These are phyloP conservation scores for Eupelmus urozonus DNA, from an alignment of 2,888 invertebrate species.

Conservation along the genomic window DNA sequence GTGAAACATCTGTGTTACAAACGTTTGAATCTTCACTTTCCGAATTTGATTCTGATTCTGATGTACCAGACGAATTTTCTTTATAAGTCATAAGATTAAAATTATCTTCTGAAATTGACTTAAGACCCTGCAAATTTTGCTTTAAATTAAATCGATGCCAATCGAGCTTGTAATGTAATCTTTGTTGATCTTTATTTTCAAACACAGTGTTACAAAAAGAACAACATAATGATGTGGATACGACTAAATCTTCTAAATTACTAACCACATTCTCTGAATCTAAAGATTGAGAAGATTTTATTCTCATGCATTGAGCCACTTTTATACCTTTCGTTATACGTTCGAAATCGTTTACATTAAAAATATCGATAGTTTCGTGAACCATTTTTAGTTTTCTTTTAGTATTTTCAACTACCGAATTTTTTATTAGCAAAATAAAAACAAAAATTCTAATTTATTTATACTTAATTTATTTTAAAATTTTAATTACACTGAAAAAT, in stretches of 20 bases:
- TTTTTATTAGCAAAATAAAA: too few species aligned
- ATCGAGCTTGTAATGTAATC: slow-evolving; percentile 88
- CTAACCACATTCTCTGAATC: slow-evolving; percentile 63
- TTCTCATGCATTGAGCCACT: slow-evolving; percentile 81
- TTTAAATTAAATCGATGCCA: slow-evolving; percentile 92
- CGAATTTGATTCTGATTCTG: slow-evolving; percentile 80
- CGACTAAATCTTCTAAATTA: slow-evolving; percentile 74
- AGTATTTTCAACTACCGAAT: too few species aligned
- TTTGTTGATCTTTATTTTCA: slow-evolving; percentile 81
- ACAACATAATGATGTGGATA: slow-evolving; percentile 78
- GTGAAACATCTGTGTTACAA: slow-evolving; percentile 69
- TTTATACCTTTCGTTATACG: slow-evolving; percentile 79
- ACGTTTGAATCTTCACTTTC: slow-evolving; percentile 72
- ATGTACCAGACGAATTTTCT: slow-evolving; percentile 83
- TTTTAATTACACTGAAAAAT: too few species aligned
- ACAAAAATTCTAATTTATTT: too few species aligned
- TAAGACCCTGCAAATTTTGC: slow-evolving; percentile 82
- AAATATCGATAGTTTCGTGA: slow-evolving; percentile 78
- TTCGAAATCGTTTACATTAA: slow-evolving; percentile 79
- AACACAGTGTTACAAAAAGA: slow-evolving; percentile 80
- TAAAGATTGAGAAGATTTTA: slow-evolving; percentile 74
- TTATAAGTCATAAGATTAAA: slow-evolving; percentile 79
- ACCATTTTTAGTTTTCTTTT: slow-evolving; percentile 68
- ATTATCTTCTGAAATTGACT: slow-evolving; percentile 80
- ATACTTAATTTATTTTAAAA: too few species aligned